Evolutionary conservation across 2,797 vertebrate species (phyloP), one percentile per base, ranked within the genome.

Genomic region (Stomatorhinus walkeri): DNA sequence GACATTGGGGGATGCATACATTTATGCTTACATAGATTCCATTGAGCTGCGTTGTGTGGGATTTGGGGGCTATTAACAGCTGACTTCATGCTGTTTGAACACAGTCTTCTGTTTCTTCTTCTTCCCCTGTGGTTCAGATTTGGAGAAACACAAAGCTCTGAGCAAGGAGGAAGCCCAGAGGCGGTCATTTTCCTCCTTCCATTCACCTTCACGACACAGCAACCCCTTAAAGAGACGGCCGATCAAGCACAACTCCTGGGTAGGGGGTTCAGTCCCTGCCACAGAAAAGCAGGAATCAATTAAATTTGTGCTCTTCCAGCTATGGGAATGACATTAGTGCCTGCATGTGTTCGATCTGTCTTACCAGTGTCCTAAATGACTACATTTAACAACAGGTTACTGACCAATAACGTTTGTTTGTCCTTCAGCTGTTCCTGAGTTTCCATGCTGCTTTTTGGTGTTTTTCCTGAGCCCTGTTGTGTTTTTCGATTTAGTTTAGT

Each of bases 161-260:
- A 89, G 88, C 76, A 89, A 91, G 87, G 94, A 93, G 90, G 92
- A 94, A 90, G 95, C 92, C 87, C 91, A 91, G 85, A 93, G 93
- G 14, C 94, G 94, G 91, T 94, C 95, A 0, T 94, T 95, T 86
- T 90, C 95, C 1, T 95, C 93, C 0, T 92, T 96, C 89, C 93
- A 94, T 91, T 95, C 94, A 2, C 94, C 94, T 0, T 95, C 94
- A 1, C 95, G 95, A 76, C 93, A 93, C 10, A 95, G 93, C 91
- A 95, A 94, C 91, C 93, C 95, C 0, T 90, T 92, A 22, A 93
- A 93, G 52, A 93, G 95, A 91, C 93, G 94, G 76, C 94, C 95
- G 24, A 93, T 96, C 91, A 96, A 96, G 91, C 95, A 96, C 0
- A 95, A 96, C 93, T 96, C 96, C 12, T 96, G 96, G 96, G 96